phyloP scores from a whole-genome alignment of 1,140 invertebrate genomes.

The Conus betulinus region DNA sequence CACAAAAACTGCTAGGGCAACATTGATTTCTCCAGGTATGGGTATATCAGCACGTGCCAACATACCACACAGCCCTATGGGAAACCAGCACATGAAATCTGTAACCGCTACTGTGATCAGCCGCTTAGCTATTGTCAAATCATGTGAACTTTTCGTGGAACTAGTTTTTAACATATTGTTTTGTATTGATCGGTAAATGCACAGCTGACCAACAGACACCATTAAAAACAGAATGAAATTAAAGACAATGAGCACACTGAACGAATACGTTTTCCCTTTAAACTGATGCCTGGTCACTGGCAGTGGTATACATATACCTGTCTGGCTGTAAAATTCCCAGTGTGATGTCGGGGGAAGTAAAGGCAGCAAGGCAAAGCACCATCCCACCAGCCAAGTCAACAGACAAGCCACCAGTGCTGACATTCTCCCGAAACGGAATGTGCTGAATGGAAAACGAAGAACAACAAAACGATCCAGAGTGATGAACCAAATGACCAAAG shows the following conservation, averaged over 20 bases:
- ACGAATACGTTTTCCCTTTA: slow-evolving; percentile 48
- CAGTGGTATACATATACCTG: slow-evolving; percentile 52
- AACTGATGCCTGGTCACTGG: slow-evolving; percentile 42
- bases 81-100: slow-evolving; percentile 45
- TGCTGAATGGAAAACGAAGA: slow-evolving; percentile 20
- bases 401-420: slow-evolving; percentile 21
- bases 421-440: neutral
- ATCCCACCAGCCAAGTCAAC: slow-evolving; percentile 20
- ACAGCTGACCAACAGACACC: slow-evolving; percentile 48
- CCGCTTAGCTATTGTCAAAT: slow-evolving; percentile 9
- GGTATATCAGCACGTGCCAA: slow-evolving; percentile 19
- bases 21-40: slow-evolving; percentile 35
- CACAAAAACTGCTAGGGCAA: slow-evolving; percentile 31
- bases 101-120: slow-evolving; percentile 9
- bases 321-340: slow-evolving; percentile 54
- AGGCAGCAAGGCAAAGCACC: slow-evolving; percentile 19
- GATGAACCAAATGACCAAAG: slow-evolving; percentile 47
- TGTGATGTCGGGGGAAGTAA: slow-evolving; percentile 28
- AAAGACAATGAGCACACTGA: slow-evolving; percentile 48
- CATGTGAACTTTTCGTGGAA: neutral
- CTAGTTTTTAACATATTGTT: neutral
- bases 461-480: slow-evolving; percentile 47
- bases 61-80: slow-evolving; percentile 38
- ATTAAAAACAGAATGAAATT: slow-evolving; percentile 51
- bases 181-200: slow-evolving; percentile 6